Conservation (phyloP, 1,140 invertebrate genomes). For the Meloidogyne floridensis region DNA sequence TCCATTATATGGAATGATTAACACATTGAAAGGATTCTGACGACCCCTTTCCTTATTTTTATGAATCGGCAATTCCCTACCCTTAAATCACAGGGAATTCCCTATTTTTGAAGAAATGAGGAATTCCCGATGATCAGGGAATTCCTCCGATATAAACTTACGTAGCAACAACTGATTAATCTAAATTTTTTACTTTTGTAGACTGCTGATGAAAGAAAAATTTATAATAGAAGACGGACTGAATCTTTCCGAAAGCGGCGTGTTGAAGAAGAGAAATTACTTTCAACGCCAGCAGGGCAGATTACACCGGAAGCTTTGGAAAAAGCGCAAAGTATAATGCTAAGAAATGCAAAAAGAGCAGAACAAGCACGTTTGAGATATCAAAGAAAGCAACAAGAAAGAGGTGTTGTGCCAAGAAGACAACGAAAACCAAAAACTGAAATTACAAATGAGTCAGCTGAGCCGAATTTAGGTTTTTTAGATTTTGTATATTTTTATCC, state of each 20-base stretch:
- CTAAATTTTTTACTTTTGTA: not conserved
- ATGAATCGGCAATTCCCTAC: no score
- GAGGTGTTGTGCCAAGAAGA: slow-evolving; percentile 22
- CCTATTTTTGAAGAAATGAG: no score
- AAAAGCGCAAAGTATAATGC: slow-evolving; percentile 48
- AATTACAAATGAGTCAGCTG: slow-evolving; percentile 13
- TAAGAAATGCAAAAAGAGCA: slow-evolving; percentile 46
- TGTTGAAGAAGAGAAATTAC: slow-evolving; percentile 46
- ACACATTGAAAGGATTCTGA: no score
- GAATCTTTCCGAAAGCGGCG: slow-evolving; percentile 51
- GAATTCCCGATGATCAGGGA: no score
- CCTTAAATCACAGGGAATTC: no score
- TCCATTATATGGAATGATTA: no score
- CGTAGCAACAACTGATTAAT: not conserved
- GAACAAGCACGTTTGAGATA: slow-evolving; percentile 47
- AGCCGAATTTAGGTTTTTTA: slow-evolving; percentile 15
- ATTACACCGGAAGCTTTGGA: slow-evolving; percentile 52
- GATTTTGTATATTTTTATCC: not conserved
- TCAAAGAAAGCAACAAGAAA: slow-evolving; percentile 41
- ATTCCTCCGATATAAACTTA: no score
- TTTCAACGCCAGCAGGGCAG: slow-evolving; percentile 48
- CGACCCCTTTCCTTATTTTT: no score
- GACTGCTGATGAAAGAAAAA: slow-evolving; percentile 43
- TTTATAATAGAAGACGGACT: slow-evolving; percentile 49
- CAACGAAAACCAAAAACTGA: slow-evolving; percentile 31